A percentile compares a stretch with the other conserved stretches of the same genome.
Evolutionary conservation across 2,797 vertebrate species (phyloP).

Genomic region (Lindbergichthys nudifrons): DNA sequence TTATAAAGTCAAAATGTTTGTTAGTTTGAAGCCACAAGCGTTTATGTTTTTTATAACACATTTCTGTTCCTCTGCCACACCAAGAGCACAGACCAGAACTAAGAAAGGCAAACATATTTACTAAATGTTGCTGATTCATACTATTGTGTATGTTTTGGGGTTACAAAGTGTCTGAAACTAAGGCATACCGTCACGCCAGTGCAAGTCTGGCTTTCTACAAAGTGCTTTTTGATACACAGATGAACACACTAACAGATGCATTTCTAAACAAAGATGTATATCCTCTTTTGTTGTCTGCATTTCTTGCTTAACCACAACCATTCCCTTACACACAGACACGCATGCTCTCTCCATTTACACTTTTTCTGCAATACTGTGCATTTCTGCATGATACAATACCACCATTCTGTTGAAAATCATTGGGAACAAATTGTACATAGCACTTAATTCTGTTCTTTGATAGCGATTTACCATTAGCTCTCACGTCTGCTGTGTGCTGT

Average conservation of each 20-base stretch:
- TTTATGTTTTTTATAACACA: conserved; percentile 33
- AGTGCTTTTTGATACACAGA: conserved; percentile 12
- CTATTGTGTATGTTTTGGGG: conserved; percentile 19
- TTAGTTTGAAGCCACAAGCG: conserved; percentile 20
- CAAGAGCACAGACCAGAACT: conserved; percentile 36
- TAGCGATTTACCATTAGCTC: conserved; percentile 13
- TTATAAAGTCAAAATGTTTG: conserved; percentile 42
- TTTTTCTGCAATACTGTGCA: conserved; percentile 40
- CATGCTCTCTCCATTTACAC: conserved; percentile 50
- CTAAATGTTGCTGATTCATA: conserved; percentile 20
- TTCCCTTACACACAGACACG: conserved; percentile 2
- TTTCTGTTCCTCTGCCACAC: conserved; percentile 26
- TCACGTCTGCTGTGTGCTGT: conserved; percentile 21
- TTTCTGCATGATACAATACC: conserved; percentile 40
- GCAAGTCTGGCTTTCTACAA: not conserved
- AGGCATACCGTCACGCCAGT: conserved; percentile 14
- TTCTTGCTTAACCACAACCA: conserved; percentile 23
- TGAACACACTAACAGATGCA: conserved; percentile 26
- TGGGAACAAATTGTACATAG: conserved; percentile 41
- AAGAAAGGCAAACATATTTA: conserved; percentile 21
- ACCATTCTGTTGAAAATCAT: conserved; percentile 27
- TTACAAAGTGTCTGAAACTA: conserved; percentile 29
- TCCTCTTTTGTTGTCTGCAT: conserved; percentile 10
- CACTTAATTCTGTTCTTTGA: conserved; percentile 25
- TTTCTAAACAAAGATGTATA: conserved; percentile 18